These are phyloP conservation scores for Gambusia holbrooki DNA, from an alignment of 2,113 vertebrate species.

Conservation along the genomic window DNA sequence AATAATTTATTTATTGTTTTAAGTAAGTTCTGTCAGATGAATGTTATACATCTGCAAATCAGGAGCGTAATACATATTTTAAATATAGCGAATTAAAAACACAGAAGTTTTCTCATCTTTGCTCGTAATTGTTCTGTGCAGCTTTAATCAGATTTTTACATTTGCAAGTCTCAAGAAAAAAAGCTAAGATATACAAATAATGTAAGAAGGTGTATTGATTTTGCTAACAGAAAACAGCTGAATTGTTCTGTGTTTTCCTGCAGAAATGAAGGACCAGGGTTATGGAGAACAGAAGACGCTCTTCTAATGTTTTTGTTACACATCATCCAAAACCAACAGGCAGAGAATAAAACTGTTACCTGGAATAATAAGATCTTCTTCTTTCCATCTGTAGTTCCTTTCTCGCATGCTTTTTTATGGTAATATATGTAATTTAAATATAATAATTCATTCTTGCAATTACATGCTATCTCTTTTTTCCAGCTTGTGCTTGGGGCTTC, in stretches of 20 bases:
- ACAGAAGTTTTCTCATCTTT: not conserved
- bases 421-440: conserved; percentile 22
- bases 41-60: conserved; percentile 5
- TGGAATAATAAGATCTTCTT: not conserved
- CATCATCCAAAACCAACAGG: not conserved
- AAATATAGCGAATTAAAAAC: not conserved
- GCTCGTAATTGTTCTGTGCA: not conserved
- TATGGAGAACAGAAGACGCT: not conserved
- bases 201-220: not conserved
- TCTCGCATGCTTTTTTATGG: not conserved
- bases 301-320: not conserved
- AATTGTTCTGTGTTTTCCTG: not conserved
- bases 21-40: not conserved
- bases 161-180: not conserved
- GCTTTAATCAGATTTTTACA: not conserved
- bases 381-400: not conserved
- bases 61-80: not conserved
- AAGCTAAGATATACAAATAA: not conserved
- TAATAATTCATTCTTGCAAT: conserved; percentile 16
- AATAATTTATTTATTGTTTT: conserved; percentile 18
- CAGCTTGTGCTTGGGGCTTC: not conserved
- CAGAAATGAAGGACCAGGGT: not conserved
- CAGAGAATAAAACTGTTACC: not conserved
- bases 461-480: not conserved
- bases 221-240: not conserved